Evolutionary conservation across 2,888 invertebrate genomes (phyloP).

Genomic region (Busseola fusca): DNA sequence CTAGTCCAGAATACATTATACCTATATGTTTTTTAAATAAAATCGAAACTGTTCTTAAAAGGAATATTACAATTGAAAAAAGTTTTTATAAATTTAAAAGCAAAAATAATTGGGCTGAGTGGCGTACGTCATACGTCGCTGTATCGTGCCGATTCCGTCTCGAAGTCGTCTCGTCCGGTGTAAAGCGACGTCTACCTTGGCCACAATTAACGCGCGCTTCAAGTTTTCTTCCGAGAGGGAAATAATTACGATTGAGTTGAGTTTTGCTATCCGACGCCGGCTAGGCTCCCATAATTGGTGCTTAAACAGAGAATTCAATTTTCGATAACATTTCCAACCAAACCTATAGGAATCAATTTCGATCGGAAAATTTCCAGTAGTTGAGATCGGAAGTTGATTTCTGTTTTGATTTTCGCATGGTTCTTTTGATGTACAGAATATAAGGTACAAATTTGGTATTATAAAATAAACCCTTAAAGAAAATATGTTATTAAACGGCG

Average conservation of each 20-base stretch:
- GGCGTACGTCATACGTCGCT: background rate
- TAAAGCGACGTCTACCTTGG: constrained; percentile 51
- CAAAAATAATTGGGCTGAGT: background rate
- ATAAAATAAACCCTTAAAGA: constrained; percentile 16
- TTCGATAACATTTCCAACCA: constrained; percentile 58
- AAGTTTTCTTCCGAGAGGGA: constrained; percentile 82
- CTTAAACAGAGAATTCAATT: constrained; percentile 80
- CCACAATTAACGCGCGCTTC: constrained; percentile 80
- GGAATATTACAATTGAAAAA: background rate
- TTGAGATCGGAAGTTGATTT: constrained; percentile 23
- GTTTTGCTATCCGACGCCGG: constrained; percentile 79
- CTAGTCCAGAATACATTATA: background rate
- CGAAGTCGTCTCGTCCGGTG: constrained; percentile 44
- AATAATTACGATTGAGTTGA: constrained; percentile 85
- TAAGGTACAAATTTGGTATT: constrained; percentile 19
- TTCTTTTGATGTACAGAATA: constrained; percentile 32
- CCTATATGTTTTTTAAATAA: background rate
- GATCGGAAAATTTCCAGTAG: constrained; percentile 38
- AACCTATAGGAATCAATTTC: constrained; percentile 51
- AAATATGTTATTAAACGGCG: constrained; percentile 30
- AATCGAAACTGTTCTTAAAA: background rate
- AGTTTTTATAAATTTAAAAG: too few species aligned
- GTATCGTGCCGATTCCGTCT: constrained; percentile 42
- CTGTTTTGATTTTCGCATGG: constrained; percentile 20
- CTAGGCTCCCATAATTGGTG: constrained; percentile 77